These are phyloP conservation scores for Triops cancriformis DNA, from an alignment of 1,140 invertebrate genomes.

Conservation along the genomic window DNA sequence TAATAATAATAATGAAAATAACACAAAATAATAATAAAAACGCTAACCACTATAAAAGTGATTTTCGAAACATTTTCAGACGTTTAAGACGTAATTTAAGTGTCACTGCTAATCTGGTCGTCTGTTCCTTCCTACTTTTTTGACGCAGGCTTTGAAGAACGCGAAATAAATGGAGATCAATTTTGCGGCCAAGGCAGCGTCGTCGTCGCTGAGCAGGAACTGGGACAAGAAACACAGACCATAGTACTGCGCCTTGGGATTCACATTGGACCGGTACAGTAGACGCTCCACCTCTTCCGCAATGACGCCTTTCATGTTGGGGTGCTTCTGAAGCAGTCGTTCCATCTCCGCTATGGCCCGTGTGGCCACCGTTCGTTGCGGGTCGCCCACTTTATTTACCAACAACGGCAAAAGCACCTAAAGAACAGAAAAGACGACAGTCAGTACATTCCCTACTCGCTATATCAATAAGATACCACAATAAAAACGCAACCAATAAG, in stretches of 20 bases:
- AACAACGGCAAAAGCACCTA: constrained; percentile 65
- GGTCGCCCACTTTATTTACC: constrained; percentile 94
- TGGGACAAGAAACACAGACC: constrained; percentile 84
- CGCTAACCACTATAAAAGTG: background rate
- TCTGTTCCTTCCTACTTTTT: constrained; percentile 47
- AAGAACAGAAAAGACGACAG: constrained; percentile 18
- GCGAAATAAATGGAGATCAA: constrained; percentile 88
- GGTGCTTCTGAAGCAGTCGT: constrained; percentile 73
- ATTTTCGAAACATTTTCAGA: too few species aligned
- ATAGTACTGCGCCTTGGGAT: constrained; percentile 81
- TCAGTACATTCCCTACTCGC: too few species aligned
- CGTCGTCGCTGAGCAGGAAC: constrained; percentile 59
- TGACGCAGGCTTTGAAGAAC: constrained; percentile 87
- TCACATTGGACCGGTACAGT: constrained; percentile 70
- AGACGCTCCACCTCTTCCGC: constrained; percentile 80
- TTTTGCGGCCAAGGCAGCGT: constrained; percentile 64
- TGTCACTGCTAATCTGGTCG: background rate
- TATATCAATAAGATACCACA: too few species aligned
- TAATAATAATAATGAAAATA: too few species aligned
- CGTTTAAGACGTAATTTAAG: too few species aligned
- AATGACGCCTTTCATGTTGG: constrained; percentile 84
- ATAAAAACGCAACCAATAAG: too few species aligned
- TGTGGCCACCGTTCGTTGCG: constrained; percentile 72
- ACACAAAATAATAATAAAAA: too few species aligned
- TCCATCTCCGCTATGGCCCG: constrained; percentile 78